Conservation (phyloP, 1,140 invertebrate species). For the Brachionus paranguensis region DNA sequence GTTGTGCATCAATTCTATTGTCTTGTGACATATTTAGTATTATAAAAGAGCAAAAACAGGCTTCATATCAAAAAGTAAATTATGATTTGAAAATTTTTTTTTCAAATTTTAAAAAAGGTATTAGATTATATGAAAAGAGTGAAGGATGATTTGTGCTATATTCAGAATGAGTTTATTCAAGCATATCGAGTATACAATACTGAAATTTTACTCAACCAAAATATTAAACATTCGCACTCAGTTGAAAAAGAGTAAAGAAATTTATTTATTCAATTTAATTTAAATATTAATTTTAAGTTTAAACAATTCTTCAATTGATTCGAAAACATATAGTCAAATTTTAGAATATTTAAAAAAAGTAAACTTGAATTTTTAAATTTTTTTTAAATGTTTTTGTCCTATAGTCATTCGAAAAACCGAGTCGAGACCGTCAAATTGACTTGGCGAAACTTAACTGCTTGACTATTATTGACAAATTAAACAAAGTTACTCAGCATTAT, state of each 20-base stretch:
- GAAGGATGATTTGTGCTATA: background rate
- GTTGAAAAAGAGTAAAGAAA: background rate
- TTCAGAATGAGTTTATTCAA: background rate
- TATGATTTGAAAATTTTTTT: background rate
- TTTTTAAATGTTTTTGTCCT: background rate
- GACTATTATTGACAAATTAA: background rate
- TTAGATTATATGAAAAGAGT: background rate
- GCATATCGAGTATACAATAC: background rate
- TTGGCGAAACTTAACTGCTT: background rate
- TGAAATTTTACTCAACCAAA: background rate
- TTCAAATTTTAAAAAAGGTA: background rate
- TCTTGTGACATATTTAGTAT: background rate
- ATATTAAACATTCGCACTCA: background rate
- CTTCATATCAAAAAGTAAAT: slow-evolving; percentile 1
- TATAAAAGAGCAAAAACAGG: background rate
- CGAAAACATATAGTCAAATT: background rate
- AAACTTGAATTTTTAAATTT: background rate
- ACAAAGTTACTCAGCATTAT: background rate
- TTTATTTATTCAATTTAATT: background rate
- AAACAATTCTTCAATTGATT: background rate
- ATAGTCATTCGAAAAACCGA: background rate
- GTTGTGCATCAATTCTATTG: background rate
- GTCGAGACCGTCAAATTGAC: background rate
- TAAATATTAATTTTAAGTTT: background rate
- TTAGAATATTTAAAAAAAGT: background rate